phyloP scores from a whole-genome alignment of 2,113 vertebrate genomes.

The Melospiza melodia region DNA sequence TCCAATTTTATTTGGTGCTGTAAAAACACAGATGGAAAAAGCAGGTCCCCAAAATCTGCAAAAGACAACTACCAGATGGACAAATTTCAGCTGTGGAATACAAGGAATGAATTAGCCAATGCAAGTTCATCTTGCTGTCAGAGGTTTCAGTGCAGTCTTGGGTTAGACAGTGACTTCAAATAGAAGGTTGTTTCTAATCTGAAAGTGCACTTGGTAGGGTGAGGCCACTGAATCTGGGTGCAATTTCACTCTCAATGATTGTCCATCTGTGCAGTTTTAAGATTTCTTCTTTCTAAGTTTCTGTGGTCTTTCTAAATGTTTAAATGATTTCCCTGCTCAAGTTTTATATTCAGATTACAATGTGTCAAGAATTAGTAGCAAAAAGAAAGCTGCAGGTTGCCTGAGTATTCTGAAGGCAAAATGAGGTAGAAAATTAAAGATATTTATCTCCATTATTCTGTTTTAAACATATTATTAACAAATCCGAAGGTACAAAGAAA shows the following conservation, averaged over 20 bases:
- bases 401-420: constrained; percentile 51
- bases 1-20: not conserved
- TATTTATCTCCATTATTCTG: constrained; percentile 70
- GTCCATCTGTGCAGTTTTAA: fast-evolving
- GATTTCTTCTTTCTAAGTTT: not conserved
- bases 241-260: not conserved
- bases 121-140: not conserved
- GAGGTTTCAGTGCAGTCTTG: not conserved
- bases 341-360: constrained; percentile 10
- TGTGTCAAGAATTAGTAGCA: not conserved
- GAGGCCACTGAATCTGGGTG: not conserved
- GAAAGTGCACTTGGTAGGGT: not conserved
- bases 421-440: constrained; percentile 72
- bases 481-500: constrained; percentile 36
- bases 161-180: not conserved
- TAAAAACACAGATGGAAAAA: constrained; percentile 26
- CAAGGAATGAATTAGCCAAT: not conserved
- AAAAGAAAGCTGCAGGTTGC: constrained; percentile 10
- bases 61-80: not conserved
- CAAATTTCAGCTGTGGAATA: not conserved
- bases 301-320: not conserved
- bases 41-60: not conserved
- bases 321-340: not conserved
- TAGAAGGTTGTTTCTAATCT: not conserved
- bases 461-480: constrained; percentile 59